Evolutionary conservation across 2,113 vertebrate species (phyloP), one percentile per base, ranked within the genome.

Genomic region (Ellobius talpinus): DNA sequence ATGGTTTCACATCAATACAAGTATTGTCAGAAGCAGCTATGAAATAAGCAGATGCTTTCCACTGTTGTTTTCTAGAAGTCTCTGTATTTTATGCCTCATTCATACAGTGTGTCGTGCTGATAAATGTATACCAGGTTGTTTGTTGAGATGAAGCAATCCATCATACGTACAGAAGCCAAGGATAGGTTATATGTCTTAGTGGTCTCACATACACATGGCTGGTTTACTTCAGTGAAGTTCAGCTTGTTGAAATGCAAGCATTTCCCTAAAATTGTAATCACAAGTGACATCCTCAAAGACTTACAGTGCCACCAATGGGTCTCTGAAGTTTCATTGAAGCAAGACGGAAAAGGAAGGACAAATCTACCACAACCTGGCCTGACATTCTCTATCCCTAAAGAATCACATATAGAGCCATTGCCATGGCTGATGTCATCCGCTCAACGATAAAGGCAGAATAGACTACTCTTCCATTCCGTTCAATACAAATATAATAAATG

Each of bases 11-110:
- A 73, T 90, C 36, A n/a, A 36, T 87, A 84, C 79, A 88, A 87
- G 74, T 79, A 29, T 66, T 93, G 90, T 90, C 14, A 93, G 90
- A 97, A 96, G 58, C 70, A 95, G 11, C 42, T 73, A 36, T 63
- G 84, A 82, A 92, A 31, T 86, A 68, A 78, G 33, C 78, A 90
- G 86, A 84, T 90, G 88, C 7, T 26, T 92, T 94, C 76, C 16
- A n/a, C 61, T 90, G 89, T 63, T 93, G 45, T 93, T 95, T 97
- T 93, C 47, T 91, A 52, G 47, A 95, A 91, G 58, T 92, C 88
- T 92, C 88, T 95, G 89, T 87, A 87, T 95, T 84, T 92, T 58
- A 72, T 89, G 63, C 63, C 96, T 94, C 50, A 87, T 88, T 87
- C 95, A 55, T 77, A 58, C 87, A 90, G 42, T 63, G 39, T 91